Conservation (phyloP, 2,888 invertebrate genomes). For the Phlogophora meticulosa region DNA sequence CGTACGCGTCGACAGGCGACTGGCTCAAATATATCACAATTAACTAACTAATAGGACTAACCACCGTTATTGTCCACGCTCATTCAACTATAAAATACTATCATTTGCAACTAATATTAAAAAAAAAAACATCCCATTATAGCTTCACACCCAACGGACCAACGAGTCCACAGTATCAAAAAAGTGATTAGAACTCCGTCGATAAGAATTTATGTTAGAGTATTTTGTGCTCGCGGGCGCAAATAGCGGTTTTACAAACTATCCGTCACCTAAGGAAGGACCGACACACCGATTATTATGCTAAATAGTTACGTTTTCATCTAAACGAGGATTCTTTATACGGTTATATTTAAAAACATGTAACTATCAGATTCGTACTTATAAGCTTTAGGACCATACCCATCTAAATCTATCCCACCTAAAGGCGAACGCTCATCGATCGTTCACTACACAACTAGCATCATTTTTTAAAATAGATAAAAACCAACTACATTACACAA, state of each 20-base stretch:
- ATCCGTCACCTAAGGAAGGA: conserved; percentile 72
- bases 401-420: conserved; percentile 79
- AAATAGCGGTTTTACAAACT: conserved; percentile 67
- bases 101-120: conserved; percentile 84
- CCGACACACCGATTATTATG: conserved; percentile 82
- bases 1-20: conserved; percentile 66
- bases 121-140: conserved; percentile 73
- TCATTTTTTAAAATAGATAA: conserved; percentile 87
- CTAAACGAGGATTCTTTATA: conserved; percentile 82
- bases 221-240: conserved; percentile 83
- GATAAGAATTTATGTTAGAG: conserved; percentile 77
- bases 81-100: conserved; percentile 84
- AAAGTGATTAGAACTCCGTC: conserved; percentile 80
- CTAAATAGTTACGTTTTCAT: conserved; percentile 82
- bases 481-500: conserved; percentile 83
- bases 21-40: conserved; percentile 83
- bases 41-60: conserved; percentile 77
- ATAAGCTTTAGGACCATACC: conserved; percentile 86
- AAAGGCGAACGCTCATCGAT: conserved; percentile 75
- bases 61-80: conserved; percentile 89
- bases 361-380: conserved; percentile 85
- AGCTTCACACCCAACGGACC: conserved; percentile 75
- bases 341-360: conserved; percentile 79
- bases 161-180: conserved; percentile 79
- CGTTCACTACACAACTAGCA: conserved; percentile 85